Evolutionary conservation across 2,113 vertebrate genomes (phyloP), one percentile per base, ranked within the genome.

Genomic region (Neolamprologus sp.): DNA sequence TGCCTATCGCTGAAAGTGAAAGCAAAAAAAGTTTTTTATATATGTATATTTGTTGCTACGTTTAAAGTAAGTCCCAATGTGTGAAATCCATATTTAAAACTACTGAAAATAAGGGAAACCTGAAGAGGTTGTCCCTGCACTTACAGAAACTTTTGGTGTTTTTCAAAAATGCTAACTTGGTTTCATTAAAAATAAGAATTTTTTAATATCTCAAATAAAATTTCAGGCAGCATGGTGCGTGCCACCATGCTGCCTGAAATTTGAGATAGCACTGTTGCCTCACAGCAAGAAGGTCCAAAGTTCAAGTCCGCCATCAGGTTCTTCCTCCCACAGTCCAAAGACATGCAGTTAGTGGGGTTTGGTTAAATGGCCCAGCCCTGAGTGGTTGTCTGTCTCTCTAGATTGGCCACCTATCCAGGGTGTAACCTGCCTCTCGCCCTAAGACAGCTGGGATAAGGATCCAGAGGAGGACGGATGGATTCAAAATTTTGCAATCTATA

Each of bases 141-240:
- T 42, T 71, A 42, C 37, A 42, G 8, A 71, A 73, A 45, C 21
- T 3, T 45, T 26, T 45, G 65, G 7, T 3, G 37, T 45, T 73
- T 73, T 45, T 42, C 21, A 73, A 26, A 42, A 42, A 17, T 17
- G 68, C 5, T 45, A 17, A 73, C 37, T 7, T 45, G 13, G 4
- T 10, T 65, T 65, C 1, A 35, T 63, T n/a, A 7, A 63, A 63
- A 60, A 63, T 10, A 19, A 60, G 10, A 17, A 0, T 33, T 60
- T 60, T 33, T 19, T 0, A 35, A 37, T 1, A 65, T 37, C 60
- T 65, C 10, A 13, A 65, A n/a, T 8, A 0, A 1, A 0, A 65
- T 37, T 35, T 35, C 10, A n/a, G 60, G 31, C 17, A n/a, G 31
- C 28, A 19, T 0, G 57, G 58, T n/a, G 60, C n/a, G n/a, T n/a